Base-by-base conservation (phyloP, 2,113 vertebrate species). In the Lontra canadensis region DNA sequence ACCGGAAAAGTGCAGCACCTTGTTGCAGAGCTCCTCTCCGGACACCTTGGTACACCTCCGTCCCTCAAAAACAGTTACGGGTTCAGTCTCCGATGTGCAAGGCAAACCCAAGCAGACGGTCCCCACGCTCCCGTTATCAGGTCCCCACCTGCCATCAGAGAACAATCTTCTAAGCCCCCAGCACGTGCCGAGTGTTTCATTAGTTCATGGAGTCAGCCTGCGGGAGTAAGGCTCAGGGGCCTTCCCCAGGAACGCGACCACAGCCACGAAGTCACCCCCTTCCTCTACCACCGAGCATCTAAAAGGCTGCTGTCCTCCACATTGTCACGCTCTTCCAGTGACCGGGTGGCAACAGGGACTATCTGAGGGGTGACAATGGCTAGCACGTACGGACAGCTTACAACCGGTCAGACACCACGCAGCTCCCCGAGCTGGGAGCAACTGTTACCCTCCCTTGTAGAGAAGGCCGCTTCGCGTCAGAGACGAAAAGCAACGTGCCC, bases 311-410 rank as follows among this genome's bases (percentile, higher is more conserved):
- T 5, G 8, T n/a, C 29, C 84, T 82, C 23, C 83, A 31, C 0
- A 14, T 0, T 1, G 65, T 8, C 47, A 0, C 3, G 52, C 23
- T 69, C 47, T 29, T 31, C 59, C 29, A 31, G 26, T 4, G 20
- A 17, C 7, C 13, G 36, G 25, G 1, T 15, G 39, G 26, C 14
- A 10, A 8, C 0, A 3, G 29, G 81, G 55, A 6, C 57, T 13
- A 6, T 17, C 14, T 7, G 2, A 6, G 34, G 1, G 12, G 49
- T 20, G 1, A 13, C 0, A 0, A 3, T 0, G 42, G 15, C 29
- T 2, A 25, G 49, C 36, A 7, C 12, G 21, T 7, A 39, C 1
- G 0, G 34, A 21, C 73, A 39, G 34, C 55, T 63, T 9, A 11
- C 4, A 0, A 1, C 20, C 59, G 6, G 8, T 31, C 6, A 7